phyloP scores from a whole-genome alignment of 2,888 invertebrate species.

The Agelastica alni region DNA sequence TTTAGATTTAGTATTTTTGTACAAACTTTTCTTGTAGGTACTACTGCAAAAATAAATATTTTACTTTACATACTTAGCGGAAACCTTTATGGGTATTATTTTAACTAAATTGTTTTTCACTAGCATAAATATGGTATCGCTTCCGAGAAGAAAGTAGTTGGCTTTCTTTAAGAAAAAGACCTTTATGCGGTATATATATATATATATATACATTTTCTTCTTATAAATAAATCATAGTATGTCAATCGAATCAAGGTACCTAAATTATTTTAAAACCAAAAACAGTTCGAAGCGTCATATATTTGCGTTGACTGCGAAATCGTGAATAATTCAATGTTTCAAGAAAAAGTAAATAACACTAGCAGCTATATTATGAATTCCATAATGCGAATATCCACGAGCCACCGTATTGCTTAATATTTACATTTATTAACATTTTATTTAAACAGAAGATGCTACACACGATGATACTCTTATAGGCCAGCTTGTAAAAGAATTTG shows the following conservation, averaged over 20 bases:
- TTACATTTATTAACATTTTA: constrained; percentile 12
- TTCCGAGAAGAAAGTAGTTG: constrained; percentile 21
- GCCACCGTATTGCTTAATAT: constrained; percentile 2
- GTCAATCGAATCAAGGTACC: constrained; percentile 8
- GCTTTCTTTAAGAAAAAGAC: constrained; percentile 18
- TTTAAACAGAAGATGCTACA: too few relatives aligned
- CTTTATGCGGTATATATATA: constrained; percentile 4
- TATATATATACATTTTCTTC: constrained; percentile 17
- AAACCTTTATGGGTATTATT: constrained; percentile 14
- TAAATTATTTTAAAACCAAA: constrained; percentile 12
- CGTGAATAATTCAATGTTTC: constrained; percentile 13
- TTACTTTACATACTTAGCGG: constrained; percentile 4
- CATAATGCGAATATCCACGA: constrained; percentile 1
- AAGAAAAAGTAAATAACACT: constrained; percentile 13
- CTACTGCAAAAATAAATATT: too few relatives aligned
- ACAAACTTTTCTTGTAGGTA: too few relatives aligned
- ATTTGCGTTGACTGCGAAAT: constrained; percentile 1
- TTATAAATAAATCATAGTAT: constrained; percentile 17
- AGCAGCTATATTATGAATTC: too few relatives aligned
- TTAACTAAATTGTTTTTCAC: constrained; percentile 13
- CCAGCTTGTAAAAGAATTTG: too few relatives aligned
- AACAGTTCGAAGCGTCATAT: constrained; percentile 1
- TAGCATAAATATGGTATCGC: constrained; percentile 12
- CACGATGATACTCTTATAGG: too few relatives aligned
- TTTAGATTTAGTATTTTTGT: too few relatives aligned